phyloP scores from a whole-genome alignment of 2,113 vertebrate species.

The Microcebus jonahi region DNA sequence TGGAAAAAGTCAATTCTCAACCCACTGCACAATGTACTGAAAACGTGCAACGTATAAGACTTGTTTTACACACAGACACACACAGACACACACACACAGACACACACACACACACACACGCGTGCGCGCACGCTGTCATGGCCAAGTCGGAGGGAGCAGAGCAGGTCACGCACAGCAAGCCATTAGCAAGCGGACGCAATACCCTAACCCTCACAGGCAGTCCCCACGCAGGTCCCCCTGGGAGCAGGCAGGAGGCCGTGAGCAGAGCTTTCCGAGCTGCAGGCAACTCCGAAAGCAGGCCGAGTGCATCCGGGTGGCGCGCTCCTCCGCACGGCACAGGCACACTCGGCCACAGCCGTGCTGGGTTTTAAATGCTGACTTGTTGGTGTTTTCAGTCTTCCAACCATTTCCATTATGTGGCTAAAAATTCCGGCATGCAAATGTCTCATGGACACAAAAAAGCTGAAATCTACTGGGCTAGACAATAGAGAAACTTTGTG shows the following conservation, averaged over 20 bases:
- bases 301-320: fast-evolving
- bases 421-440: background rate
- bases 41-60: background rate
- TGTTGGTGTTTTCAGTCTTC: background rate
- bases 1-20: background rate
- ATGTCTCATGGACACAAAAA: background rate
- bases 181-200: fast-evolving
- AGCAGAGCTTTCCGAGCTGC: background rate
- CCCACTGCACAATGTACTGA: background rate
- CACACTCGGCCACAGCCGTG: fast-evolving
- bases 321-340: background rate
- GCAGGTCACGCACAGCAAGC: background rate
- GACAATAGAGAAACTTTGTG: background rate
- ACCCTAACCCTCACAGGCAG: background rate
- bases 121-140: too few relatives aligned
- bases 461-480: background rate
- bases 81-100: too few relatives aligned
- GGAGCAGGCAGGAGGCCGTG: fast-evolving
- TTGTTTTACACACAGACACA: background rate
- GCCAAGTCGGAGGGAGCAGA: background rate
- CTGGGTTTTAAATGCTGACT: background rate
- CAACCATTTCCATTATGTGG: background rate
- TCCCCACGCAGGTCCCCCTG: fast-evolving
- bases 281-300: background rate
- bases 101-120: too few relatives aligned